Evolutionary conservation across 2,888 invertebrate genomes (phyloP).

Genomic region (Euzophera pinguis): DNA sequence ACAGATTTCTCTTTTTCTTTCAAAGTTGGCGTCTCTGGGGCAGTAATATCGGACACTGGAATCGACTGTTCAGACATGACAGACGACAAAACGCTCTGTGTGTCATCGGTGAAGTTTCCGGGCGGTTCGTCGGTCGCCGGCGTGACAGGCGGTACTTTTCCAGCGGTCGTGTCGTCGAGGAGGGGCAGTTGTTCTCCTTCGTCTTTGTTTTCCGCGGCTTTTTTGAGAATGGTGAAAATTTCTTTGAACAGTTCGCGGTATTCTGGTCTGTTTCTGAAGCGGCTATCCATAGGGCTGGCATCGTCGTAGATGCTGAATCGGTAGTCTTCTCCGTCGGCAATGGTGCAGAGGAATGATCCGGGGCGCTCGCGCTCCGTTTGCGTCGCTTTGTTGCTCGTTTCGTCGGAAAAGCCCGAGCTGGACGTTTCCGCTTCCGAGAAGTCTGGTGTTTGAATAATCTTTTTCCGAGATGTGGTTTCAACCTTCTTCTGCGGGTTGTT

Average conservation of each 20-base stretch:
- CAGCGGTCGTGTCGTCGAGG: conserved; percentile 81
- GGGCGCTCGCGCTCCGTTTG: conserved; percentile 88
- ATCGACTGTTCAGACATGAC: conserved; percentile 86
- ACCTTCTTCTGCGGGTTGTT: conserved; percentile 65
- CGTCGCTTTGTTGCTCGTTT: conserved; percentile 90
- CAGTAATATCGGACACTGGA: conserved; percentile 83
- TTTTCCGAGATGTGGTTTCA: conserved; percentile 67
- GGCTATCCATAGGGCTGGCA: conserved; percentile 87
- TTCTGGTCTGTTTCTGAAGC: conserved; percentile 90
- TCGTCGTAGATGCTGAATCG: conserved; percentile 92
- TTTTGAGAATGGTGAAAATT: conserved; percentile 90
- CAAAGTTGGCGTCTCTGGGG: conserved; percentile 74
- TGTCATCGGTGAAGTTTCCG: conserved; percentile 84
- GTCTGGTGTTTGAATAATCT: conserved; percentile 87
- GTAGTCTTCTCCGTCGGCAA: conserved; percentile 91
- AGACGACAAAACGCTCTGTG: conserved; percentile 87
- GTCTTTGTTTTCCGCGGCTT: conserved; percentile 90
- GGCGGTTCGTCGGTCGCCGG: conserved; percentile 83
- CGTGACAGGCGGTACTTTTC: conserved; percentile 84
- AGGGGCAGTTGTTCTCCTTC: conserved; percentile 87
- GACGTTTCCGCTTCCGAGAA: conserved; percentile 93
- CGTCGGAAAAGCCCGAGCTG: conserved; percentile 91
- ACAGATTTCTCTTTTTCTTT: conserved; percentile 62
- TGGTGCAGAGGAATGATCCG: conserved; percentile 91
- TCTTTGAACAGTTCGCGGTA: conserved; percentile 90